Base-by-base conservation (phyloP, 2,888 invertebrate genomes). In the Arctia plantaginis region DNA sequence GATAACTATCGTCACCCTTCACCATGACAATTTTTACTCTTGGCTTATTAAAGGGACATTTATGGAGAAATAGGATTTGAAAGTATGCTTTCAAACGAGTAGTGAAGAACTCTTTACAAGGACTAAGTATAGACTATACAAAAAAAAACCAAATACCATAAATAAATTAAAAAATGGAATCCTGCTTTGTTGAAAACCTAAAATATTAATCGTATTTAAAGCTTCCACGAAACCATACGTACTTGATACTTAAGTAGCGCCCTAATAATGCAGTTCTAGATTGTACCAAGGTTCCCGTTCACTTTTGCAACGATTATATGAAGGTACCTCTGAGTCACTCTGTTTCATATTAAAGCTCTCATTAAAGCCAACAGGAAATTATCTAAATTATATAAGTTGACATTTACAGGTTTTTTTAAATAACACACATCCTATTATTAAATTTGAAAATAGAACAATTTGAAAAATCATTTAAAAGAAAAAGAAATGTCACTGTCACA, bases 321-420 rank as follows among this genome's bases (percentile, higher is more conserved):
- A n/a, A n/a, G n/a, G n/a, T 35, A 59, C 51, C 23, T 66, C 70
- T 78, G 76, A 85, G 64, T 85, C 84, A 82, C n/a, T 18, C 27
- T 66, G 62, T 80, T 80, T 85, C 82, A 73, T 76, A 78, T 71
- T n/a, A 77, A 33, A 30, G 66, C 75, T 77, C 72, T 79, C 74
- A 79, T 73, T 75, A 80, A 85, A 84, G 85, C 39, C 81, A 82
- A 41, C 84, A 84, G 85, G 85, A 85, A 85, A 74, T 69, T n/a
- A 69, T 41, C 20, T 66, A 79, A 79, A 74, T 76, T 18, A 23
- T 68, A 75, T n/a, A 35, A 65, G 20, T 35, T 65, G 41, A 39
- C 33, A 75, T 72, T 80, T 71, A 69, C 73, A 75, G 65, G 78
- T 73, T 76, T 77, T 59, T 74, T 3, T 3, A 30, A 20, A 47